These are phyloP conservation scores for Hippocampus mohnikei DNA, from an alignment of 2,113 vertebrate genomes.

Conservation along the genomic window DNA sequence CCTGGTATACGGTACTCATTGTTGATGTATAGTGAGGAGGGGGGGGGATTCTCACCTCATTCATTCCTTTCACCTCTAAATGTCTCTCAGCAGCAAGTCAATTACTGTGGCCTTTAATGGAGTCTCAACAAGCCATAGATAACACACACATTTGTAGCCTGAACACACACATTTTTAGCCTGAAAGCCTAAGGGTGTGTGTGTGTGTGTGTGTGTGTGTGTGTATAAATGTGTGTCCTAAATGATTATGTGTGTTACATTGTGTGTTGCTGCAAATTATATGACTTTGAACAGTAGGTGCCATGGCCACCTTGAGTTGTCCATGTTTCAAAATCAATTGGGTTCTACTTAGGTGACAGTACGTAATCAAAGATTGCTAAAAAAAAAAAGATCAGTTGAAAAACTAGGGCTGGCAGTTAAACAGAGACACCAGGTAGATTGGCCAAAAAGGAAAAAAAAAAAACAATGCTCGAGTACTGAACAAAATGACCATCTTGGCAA, in stretches of 20 bases:
- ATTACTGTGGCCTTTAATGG: not conserved
- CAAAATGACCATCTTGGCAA: too few relatives aligned
- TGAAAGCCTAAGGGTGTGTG: not conserved
- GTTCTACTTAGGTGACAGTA: not conserved
- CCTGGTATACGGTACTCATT: too few relatives aligned
- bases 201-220: not conserved
- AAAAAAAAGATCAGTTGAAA: not conserved
- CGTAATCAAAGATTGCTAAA: not conserved
- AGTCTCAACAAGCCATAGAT: slow-evolving; percentile 1
- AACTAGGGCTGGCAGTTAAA: not conserved
- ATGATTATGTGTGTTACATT: not conserved
- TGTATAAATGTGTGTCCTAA: not conserved
- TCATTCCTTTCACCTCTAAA: not conserved
- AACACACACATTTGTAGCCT: not conserved
- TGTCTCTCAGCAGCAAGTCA: slow-evolving; percentile 1
- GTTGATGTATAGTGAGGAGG: not conserved
- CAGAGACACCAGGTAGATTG: too few relatives aligned
- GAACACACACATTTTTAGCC: not conserved
- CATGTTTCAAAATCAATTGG: not conserved
- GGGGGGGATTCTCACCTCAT: not conserved
- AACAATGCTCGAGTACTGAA: too few relatives aligned
- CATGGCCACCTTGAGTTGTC: not conserved
- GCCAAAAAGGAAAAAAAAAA: too few relatives aligned
- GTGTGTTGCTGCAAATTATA: not conserved
- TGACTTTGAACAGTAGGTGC: not conserved